phyloP scores from a whole-genome alignment of 2,113 vertebrate species.

The Piaya cayana region DNA sequence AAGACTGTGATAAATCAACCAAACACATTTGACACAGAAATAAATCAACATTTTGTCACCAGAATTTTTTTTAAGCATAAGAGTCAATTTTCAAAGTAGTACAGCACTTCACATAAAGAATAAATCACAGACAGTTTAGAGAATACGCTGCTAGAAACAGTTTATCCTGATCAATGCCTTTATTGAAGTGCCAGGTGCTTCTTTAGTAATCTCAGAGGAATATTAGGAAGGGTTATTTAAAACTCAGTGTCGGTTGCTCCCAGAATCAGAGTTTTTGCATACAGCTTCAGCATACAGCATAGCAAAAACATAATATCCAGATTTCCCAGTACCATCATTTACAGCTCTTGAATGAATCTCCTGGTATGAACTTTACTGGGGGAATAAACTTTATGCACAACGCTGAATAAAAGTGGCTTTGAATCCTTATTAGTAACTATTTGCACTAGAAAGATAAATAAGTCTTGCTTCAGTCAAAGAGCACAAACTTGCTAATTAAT shows the following conservation, averaged over 20 bases:
- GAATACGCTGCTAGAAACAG: neutral
- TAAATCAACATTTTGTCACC: neutral
- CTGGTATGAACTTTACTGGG: neutral
- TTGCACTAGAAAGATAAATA: conserved; percentile 7
- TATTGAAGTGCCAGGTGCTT: conserved; percentile 41
- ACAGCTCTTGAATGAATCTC: neutral
- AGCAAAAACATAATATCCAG: neutral
- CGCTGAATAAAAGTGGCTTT: neutral
- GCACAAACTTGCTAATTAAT: conserved; percentile 45
- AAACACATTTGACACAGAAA: neutral
- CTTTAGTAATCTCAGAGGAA: neutral
- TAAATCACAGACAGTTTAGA: neutral
- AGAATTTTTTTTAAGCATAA: neutral
- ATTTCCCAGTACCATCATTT: neutral
- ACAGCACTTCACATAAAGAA: neutral
- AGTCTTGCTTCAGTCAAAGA: conserved; percentile 40
- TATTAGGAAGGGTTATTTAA: neutral
- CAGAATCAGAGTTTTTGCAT: neutral
- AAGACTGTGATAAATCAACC: neutral
- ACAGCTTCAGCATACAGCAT: neutral
- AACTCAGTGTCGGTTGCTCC: neutral
- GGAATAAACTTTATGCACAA: conserved; percentile 5
- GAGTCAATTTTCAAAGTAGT: conserved; percentile 23
- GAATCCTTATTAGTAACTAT: conserved; percentile 29
- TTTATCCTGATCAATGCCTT: conserved; percentile 28